Base-by-base conservation (phyloP, 2,888 invertebrate species). In the Platerodrilus igneus region DNA sequence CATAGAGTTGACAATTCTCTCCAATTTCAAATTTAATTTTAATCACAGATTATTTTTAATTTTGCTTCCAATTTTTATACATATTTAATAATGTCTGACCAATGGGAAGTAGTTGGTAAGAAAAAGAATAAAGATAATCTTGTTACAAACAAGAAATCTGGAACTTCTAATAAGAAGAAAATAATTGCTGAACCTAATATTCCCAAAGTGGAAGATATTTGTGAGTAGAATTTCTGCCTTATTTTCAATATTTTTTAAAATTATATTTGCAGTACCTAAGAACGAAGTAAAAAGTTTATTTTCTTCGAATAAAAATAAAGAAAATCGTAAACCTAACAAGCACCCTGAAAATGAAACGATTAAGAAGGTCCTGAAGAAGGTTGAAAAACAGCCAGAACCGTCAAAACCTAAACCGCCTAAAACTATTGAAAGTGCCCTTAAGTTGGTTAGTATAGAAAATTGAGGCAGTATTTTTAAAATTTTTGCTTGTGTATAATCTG, bases 191-290 rank as follows among this genome's bases (percentile, higher is more conserved):
- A 29, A 48, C 50, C 37, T 47, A 78, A 76, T 66, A 77, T 74
- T 30, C 79, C 81, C 15, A 85, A 83, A 73, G 72, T 83, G 47
- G 85, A 86, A 61, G 86, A 86, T 66, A 76, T 85, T 59, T 70
- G 86, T 86, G 70, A 77, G 83, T 76, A 52, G n/a, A n/a, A n/a
- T n/a, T n/a, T 50, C 14, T 20, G 14, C 23, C 19, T 11, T 17
- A 14, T 7, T 3, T 16, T 8, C 11, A 32, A 15, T 13, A 29
- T 5, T 21, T n/a, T 8, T 5, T 4, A 13, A 19, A 28, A 36
- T 25, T 18, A 28, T 45, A 34, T 47, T 58, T 69, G 41, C 58
- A 86, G 86, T 83, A 43, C 78, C 84, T 2, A 70, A 80, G 46
- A 76, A 81, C 22, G 81, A 83, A 68, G 74, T 81, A 31, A 80